These are phyloP conservation scores for Sigmodon hispidus DNA, from an alignment of 2,113 vertebrate species.

Conservation along the genomic window DNA sequence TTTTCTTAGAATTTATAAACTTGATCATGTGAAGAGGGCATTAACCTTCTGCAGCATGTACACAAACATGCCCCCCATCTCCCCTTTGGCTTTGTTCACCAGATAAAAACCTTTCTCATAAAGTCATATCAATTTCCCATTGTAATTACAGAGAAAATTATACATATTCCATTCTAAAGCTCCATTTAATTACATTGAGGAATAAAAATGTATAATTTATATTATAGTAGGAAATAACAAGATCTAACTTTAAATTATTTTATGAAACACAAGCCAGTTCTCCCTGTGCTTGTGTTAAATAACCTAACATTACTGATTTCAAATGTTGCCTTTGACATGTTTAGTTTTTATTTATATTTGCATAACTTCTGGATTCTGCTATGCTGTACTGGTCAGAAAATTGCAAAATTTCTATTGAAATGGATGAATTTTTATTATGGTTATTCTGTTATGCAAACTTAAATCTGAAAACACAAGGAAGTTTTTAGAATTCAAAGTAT, in stretches of 20 bases:
- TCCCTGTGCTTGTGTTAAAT: constrained; percentile 16
- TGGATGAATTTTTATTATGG: neutral
- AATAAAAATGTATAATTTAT: neutral
- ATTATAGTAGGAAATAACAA: neutral
- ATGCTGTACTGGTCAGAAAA: constrained; percentile 34
- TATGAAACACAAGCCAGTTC: constrained; percentile 31
- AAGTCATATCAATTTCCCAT: neutral
- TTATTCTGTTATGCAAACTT: neutral
- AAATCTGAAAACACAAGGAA: neutral
- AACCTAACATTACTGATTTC: neutral
- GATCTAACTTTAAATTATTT: constrained; percentile 40
- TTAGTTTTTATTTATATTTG: neutral
- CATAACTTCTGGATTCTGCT: constrained; percentile 34
- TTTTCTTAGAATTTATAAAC: constrained; percentile 9
- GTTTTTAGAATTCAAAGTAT: too few relatives aligned
- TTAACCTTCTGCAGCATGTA: neutral
- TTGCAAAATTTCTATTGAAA: neutral
- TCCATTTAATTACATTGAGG: constrained; percentile 31
- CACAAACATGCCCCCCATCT: neutral
- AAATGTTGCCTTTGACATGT: neutral
- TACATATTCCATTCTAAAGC: neutral
- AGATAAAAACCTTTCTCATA: neutral
- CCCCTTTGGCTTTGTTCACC: constrained; percentile 11
- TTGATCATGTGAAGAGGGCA: neutral
- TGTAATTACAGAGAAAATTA: constrained; percentile 9